Evolutionary conservation across 2,113 vertebrate genomes (phyloP).

Genomic region (Taurulus bubalis): DNA sequence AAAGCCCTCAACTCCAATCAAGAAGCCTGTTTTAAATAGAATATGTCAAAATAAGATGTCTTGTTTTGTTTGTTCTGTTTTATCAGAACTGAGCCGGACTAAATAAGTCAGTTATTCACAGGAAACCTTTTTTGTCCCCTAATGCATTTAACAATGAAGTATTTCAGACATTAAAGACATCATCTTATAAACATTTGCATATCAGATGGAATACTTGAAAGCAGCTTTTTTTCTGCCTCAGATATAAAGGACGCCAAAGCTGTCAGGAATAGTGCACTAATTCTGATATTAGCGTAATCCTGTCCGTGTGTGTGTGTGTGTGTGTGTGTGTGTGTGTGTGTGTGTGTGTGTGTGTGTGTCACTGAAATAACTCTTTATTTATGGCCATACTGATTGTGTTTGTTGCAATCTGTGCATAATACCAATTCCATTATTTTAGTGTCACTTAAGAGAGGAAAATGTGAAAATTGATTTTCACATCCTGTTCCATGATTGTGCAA

Average conservation of each 20-base stretch:
- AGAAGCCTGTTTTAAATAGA: constrained; percentile 6
- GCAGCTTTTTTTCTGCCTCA: constrained; percentile 29
- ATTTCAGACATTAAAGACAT: constrained; percentile 52
- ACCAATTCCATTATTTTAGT: constrained; percentile 29
- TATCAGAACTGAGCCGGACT: constrained; percentile 12
- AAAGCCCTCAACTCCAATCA: constrained; percentile 3
- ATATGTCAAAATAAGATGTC: not conserved
- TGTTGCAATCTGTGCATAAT: constrained; percentile 40
- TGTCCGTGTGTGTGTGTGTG: not conserved
- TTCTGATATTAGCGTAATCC: constrained; percentile 62
- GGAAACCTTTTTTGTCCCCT: not conserved
- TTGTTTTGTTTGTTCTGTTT: constrained; percentile 16
- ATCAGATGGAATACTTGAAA: constrained; percentile 61
- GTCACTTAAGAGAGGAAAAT: constrained; percentile 28
- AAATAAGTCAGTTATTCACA: constrained; percentile 38
- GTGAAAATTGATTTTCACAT: constrained; percentile 35
- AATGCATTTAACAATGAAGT: constrained; percentile 41
- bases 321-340: not conserved
- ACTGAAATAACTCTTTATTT: constrained; percentile 30
- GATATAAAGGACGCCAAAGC: constrained; percentile 38
- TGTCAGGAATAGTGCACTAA: constrained; percentile 46
- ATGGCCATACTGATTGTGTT: constrained; percentile 2
- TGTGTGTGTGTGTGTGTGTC: too few species aligned
- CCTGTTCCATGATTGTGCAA: constrained; percentile 12
- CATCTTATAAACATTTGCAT: constrained; percentile 57